These are phyloP conservation scores for Strix aluco DNA, from an alignment of 2,113 vertebrate genomes.

Conservation along the genomic window DNA sequence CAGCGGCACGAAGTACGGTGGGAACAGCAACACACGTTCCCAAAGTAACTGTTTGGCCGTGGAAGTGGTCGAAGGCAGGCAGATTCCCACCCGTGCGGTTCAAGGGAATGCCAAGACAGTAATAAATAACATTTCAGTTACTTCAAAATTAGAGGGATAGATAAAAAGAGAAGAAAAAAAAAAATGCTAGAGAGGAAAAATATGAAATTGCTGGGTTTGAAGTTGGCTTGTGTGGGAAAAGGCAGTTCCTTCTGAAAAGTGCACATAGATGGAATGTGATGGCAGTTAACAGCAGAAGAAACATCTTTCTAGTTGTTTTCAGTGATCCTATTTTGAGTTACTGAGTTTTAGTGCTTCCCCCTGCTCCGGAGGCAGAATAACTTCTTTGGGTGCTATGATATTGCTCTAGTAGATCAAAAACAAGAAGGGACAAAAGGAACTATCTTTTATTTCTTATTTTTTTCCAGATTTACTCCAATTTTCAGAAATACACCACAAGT, in stretches of 20 bases:
- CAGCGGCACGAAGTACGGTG: not conserved
- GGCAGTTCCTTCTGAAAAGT: not conserved
- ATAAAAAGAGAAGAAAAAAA: not conserved
- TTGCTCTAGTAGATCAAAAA: not conserved
- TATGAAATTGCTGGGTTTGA: not conserved
- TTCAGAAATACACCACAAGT: not conserved
- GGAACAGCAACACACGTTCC: not conserved
- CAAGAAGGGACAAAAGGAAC: not conserved
- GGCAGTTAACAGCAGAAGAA: not conserved
- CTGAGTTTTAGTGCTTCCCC: not conserved
- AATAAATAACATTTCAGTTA: not conserved
- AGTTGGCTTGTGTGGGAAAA: not conserved
- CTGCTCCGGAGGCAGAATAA: not conserved
- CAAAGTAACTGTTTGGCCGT: not conserved
- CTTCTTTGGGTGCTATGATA: not conserved
- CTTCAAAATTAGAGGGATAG: constrained; percentile 1
- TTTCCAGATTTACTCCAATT: not conserved
- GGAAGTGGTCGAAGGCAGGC: not conserved
- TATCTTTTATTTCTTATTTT: not conserved
- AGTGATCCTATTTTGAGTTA: not conserved
- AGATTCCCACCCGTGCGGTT: not conserved
- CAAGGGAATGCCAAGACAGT: not conserved
- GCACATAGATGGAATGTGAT: not conserved
- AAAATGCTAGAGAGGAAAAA: not conserved
- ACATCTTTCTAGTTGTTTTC: not conserved